phyloP scores from a whole-genome alignment of 2,113 vertebrate species.

The Clarias gariepinus region DNA sequence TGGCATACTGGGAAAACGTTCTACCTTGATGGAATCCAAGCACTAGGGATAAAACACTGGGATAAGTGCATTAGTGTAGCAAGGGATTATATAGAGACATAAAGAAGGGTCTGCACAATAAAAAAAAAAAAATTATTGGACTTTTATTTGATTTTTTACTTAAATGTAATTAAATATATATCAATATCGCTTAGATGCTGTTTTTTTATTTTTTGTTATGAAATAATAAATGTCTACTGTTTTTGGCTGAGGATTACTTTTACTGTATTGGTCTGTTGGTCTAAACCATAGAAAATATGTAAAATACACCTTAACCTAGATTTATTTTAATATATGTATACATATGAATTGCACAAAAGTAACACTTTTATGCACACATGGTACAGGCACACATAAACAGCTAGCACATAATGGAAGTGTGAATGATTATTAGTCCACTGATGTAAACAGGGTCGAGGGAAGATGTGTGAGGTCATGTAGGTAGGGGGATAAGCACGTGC shows the following conservation, averaged over 20 bases:
- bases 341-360: not conserved
- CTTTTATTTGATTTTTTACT: too few relatives aligned
- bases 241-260: not conserved
- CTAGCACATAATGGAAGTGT: not conserved
- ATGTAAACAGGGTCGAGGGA: not conserved
- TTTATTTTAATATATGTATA: not conserved
- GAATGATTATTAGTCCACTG: not conserved
- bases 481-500: not conserved
- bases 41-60: too few relatives aligned
- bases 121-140: too few relatives aligned
- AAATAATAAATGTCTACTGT: too few relatives aligned
- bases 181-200: too few relatives aligned
- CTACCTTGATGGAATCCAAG: too few relatives aligned
- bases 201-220: too few relatives aligned
- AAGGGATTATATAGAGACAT: too few relatives aligned
- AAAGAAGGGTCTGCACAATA: too few relatives aligned
- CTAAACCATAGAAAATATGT: not conserved
- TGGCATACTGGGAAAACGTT: too few relatives aligned
- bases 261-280: not conserved
- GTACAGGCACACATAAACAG: not conserved
- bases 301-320: not conserved
- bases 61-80: too few relatives aligned
- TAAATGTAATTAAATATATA: too few relatives aligned
- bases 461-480: not conserved
- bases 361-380: not conserved